Evolutionary conservation across 2,113 vertebrate species (phyloP).

Genomic region (Neolamprologus falcicula): DNA sequence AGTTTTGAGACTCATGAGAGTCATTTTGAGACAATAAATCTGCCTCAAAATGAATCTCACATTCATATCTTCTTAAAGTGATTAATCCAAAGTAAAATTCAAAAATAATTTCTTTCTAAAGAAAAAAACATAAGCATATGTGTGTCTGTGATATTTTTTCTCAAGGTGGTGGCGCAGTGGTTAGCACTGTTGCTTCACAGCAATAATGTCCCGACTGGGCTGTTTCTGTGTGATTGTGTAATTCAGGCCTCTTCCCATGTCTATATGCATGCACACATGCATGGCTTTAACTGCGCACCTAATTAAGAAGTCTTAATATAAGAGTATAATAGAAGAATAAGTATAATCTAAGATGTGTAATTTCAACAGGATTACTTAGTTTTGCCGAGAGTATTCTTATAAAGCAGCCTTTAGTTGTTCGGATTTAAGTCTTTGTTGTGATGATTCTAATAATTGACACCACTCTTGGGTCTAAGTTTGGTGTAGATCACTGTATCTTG

Average conservation of each 20-base stretch:
- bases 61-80: neutral
- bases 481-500: neutral
- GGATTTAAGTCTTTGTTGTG: neutral
- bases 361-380: neutral
- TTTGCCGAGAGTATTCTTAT: fast-evolving
- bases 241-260: neutral
- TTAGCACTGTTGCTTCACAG: neutral
- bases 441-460: neutral
- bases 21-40: neutral
- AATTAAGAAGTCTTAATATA: neutral
- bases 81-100: neutral
- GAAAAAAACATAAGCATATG: neutral
- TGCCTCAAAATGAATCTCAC: neutral
- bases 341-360: neutral
- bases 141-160: neutral
- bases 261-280: neutral
- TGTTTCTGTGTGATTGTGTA: neutral
- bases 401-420: fast-evolving
- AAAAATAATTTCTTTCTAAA: neutral
- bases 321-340: neutral
- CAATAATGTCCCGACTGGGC: neutral
- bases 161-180: neutral
- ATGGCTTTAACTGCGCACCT: neutral
- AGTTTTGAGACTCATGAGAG: neutral
- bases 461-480: fast-evolving